Base-by-base conservation (phyloP, 2,888 invertebrate genomes). In the Seira musarum region DNA sequence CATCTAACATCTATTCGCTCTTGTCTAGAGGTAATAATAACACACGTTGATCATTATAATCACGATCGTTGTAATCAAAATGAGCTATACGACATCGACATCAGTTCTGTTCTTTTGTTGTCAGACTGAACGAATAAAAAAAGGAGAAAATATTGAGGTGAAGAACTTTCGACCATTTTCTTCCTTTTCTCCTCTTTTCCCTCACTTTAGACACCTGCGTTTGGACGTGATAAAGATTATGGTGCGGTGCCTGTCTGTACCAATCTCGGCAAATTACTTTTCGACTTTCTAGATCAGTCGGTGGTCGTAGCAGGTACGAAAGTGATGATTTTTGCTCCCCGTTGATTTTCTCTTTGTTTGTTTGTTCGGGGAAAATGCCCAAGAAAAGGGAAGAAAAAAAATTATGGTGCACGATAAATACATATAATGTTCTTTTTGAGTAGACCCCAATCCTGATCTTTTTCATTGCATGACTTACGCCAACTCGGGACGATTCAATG, bases 221-320 rank as follows among this genome's bases (percentile, higher is more conserved):
- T 40, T 40, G 6, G 13, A 40, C 40, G 13, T 6, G 40, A 40
- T 40, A 40, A 40, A 57, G 57, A 57, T n/a, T 40, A 40, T 40
- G 40, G n/a, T 40, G 40, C 40, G 5, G 57, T 57, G 57, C 81
- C 81, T 71, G 81, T 21, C 64, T 71, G 81, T 81, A 49, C 81
- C 81, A 81, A 81, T 81, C 81, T 81, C 81, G 67, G 81, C 71
- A 81, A 81, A 81, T 81, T 81, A 71, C 81, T 69, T 46, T 64
- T 57, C 53, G 1, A 53, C 71, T 69, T 64, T 69, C 68, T 49
- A 68, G 40, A 22, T 19, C 8, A 49, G 3, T 46, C 49, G n/a
- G 13, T 3, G 5, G 21, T 63, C 75, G 68, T 67, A 75, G 68
- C 67, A 75, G 68, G 68, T 68, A 75, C 69, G 69, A 76, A 57